Base-by-base conservation (phyloP, 1,140 invertebrate species). In the Vanessa tameamea region DNA sequence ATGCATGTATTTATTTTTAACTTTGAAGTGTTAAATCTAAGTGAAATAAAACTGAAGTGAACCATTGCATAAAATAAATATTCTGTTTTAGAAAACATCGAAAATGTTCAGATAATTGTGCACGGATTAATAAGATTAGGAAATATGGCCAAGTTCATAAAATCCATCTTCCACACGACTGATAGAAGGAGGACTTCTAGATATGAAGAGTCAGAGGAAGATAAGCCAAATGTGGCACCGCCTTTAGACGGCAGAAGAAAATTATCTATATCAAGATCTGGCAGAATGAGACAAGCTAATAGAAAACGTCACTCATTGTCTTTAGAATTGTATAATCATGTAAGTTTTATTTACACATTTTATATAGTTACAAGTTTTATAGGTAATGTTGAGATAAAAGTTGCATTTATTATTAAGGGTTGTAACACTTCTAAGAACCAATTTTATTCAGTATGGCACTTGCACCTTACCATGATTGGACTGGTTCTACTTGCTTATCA, bases 141-240 rank as follows among this genome's bases (percentile, higher is more conserved):
- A 47, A 66, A 67, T 63, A 93, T 93, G 92, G 90, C 88, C 5
- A 93, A 93, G 77, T 93, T 93, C 69, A 78, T 93, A n/a, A 93
- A 93, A 61, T 90, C 89, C 0, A 80, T 92, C 43, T 93, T 92
- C 69, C 78, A 87, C n/a, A 70, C 85, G 14, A 64, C 76, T 3
- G 89, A 92, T 6, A 89, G 88, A 68, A 84, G 82, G 53, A 89
- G 83, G 68, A 48, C 43, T 2, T 77, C 80, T 6, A 78, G 82
- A 15, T 82, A 82, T 47, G 86, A 87, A 11, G 84, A 86, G 1
- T 64, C 73, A 0, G 86, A 87, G 2, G 87, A 84, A 0, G 82
- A 85, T 0, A 82, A 82, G 8, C 76, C 53, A 5, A 64, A 83
- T 47, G 72, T 81, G 16, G 67, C 85, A 0, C 81, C 89, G 8